phyloP scores from a whole-genome alignment of 2,888 invertebrate genomes.

The Xanthia togata region DNA sequence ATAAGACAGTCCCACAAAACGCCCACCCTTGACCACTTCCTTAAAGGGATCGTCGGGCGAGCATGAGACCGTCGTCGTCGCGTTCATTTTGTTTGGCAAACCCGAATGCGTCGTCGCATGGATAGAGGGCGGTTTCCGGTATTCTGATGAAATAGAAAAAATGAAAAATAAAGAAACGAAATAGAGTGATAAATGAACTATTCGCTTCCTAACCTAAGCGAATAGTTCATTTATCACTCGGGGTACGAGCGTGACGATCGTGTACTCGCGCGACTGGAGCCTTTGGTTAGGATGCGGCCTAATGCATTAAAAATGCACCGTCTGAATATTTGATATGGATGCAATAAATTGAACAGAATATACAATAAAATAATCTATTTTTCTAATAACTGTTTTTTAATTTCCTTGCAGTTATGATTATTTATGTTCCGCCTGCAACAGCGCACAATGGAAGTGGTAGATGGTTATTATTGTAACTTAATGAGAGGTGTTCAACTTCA shows the following conservation, averaged over 20 bases:
- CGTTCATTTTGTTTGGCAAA: neutral
- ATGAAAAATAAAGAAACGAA: no score
- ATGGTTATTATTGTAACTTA: neutral
- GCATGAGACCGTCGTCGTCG: neutral
- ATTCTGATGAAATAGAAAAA: neutral
- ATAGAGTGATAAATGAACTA: neutral
- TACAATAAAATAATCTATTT: conserved; percentile 52
- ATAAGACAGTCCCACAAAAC: no score
- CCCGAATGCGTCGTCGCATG: neutral
- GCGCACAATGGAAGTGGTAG: neutral
- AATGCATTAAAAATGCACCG: conserved; percentile 45
- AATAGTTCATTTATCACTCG: no score
- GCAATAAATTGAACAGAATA: conserved; percentile 43
- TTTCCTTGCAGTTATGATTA: neutral
- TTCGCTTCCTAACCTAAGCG: no score
- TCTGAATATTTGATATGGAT: conserved; percentile 29
- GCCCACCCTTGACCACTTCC: no score
- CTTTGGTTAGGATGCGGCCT: neutral
- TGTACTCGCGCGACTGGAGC: neutral
- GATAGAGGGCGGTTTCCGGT: neutral
- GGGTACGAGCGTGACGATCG: neutral
- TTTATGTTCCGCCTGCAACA: neutral
- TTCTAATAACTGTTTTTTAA: conserved; percentile 11
- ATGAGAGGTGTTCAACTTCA: no score
- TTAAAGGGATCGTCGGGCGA: neutral